Base-by-base conservation (phyloP, 1,140 invertebrate genomes). In the Caenorhabditis remanei region DNA sequence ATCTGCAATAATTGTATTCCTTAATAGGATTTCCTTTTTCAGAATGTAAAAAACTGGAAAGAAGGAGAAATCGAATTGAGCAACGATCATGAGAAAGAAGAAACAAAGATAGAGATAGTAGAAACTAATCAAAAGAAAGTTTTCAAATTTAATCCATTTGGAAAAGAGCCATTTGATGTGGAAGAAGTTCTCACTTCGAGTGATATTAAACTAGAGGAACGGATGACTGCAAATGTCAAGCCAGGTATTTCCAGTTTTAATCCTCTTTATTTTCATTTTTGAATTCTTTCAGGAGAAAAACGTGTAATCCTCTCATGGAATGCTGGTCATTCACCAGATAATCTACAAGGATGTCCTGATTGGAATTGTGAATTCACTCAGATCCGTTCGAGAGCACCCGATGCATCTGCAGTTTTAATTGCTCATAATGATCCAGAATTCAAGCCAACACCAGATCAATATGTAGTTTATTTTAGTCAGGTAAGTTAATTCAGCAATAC, bases 91-190 rank as follows among this genome's bases (percentile, higher is more conserved):
- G 61, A 40, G 32, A 40, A 8, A 40, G 61, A 65, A 11, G 5
- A 14, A 21, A 65, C 9, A 40, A 40, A 3, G 32, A 13, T 7
- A 65, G 40, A 65, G 16, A 24, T 40, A 41, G 4, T 13, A 41
- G 11, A 65, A 41, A 2, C 24, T 8, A 7, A 65, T 8, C 19
- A 75, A 46, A 75, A n/a, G 13, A 75, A 75, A 19, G 13, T 32
- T 16, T 75, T 75, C 9, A 43, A 48, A 13, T 85, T 85, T 53
- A 50, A 85, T 71, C 85, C 85, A 41, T 65, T 90, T 93, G 94
- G 89, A 86, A 71, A 90, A 90, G 90, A 94, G 93, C 86, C 89
- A 94, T n/a, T 85, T 67, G 63, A 75, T 32, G 79, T 83, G 19
- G 53, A 65, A 6, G 58, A 87, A 61, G 24, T 87, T 19, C 56